Percentiles rank a stretch among this genome's conserved stretches.
These are phyloP conservation scores for Lamprotornis superbus DNA, from an alignment of 2,113 vertebrate genomes.

Conservation along the genomic window DNA sequence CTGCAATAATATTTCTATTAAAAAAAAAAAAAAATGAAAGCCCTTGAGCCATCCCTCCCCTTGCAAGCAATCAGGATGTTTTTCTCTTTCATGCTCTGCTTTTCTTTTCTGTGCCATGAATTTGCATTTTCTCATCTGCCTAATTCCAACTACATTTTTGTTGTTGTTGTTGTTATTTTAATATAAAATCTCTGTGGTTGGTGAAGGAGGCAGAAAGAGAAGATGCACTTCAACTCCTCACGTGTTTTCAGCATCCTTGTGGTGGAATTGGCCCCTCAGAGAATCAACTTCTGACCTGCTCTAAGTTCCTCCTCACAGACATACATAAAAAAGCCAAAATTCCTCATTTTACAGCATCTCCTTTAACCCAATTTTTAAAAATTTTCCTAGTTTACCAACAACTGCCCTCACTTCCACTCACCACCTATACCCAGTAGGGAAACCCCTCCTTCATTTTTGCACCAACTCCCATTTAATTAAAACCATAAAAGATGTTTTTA, in stretches of 20 bases:
- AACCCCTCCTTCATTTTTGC: background rate
- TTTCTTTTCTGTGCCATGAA: background rate
- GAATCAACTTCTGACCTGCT: background rate
- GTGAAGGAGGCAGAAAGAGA: background rate
- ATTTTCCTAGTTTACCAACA: background rate
- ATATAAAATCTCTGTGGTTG: background rate
- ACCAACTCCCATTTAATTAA: background rate
- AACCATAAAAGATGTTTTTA: background rate
- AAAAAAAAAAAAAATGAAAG: background rate
- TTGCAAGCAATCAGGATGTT: background rate
- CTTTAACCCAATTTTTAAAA: background rate
- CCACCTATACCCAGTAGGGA: background rate
- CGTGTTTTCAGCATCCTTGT: background rate
- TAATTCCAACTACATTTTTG: background rate
- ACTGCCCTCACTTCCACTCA: background rate
- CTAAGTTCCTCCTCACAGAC: background rate
- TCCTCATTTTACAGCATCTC: background rate
- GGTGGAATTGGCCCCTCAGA: background rate
- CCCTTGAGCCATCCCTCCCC: background rate
- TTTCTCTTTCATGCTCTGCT: background rate
- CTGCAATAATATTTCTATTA: background rate
- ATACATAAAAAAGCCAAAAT: background rate
- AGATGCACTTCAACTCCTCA: background rate
- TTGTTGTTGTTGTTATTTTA: background rate
- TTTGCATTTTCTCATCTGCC: background rate